Base-by-base conservation (phyloP, 2,797 vertebrate genomes). In the Pagetopsis macropterus region DNA sequence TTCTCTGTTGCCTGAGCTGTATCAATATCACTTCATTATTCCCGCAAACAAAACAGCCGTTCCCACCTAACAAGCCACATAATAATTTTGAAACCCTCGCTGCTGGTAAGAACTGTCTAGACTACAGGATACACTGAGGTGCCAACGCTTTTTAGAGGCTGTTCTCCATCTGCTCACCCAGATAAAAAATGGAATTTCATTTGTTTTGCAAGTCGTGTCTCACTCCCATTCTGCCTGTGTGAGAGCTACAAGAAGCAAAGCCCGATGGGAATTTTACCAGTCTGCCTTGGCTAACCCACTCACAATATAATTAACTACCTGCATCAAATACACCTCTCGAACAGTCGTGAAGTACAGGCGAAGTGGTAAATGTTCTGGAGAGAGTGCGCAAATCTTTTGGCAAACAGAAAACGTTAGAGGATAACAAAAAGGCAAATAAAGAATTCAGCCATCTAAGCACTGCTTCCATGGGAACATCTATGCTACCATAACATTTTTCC, bases 21-120 rank as follows among this genome's bases (percentile, higher is more conserved):
- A 86, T 88, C 86, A 84, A 90, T 86, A 87, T 90, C 79, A 75
- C 80, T 87, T 89, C 81, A 92, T 92, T 92, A 90, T 90, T 79
- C 67, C 59, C 10, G 84, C 87, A 88, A 92, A 93, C 87, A 90
- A 90, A 91, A 85, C 82, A 68, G 76, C 71, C 59, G 3, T 63
- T 83, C 78, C 75, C 75, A 84, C 86, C 81, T 83, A 83, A 86
- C 77, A 85, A 74, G 69, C 77, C 76, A 19, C 67, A 72, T 79
- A 74, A 86, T 91, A 52, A 89, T 88, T 83, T 81, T 21, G 72
- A 40, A 84, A 85, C 79, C 70, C 59, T 69, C 2, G 11, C 68
- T 61, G 77, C 80, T 67, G 72, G 57, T 82, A 51, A 67, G 73
- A 80, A 80, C 65, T 16, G 65, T 83, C 64, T 66, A 48, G 74